These are phyloP conservation scores for Passer domesticus DNA, from an alignment of 2,113 vertebrate species.

Conservation along the genomic window DNA sequence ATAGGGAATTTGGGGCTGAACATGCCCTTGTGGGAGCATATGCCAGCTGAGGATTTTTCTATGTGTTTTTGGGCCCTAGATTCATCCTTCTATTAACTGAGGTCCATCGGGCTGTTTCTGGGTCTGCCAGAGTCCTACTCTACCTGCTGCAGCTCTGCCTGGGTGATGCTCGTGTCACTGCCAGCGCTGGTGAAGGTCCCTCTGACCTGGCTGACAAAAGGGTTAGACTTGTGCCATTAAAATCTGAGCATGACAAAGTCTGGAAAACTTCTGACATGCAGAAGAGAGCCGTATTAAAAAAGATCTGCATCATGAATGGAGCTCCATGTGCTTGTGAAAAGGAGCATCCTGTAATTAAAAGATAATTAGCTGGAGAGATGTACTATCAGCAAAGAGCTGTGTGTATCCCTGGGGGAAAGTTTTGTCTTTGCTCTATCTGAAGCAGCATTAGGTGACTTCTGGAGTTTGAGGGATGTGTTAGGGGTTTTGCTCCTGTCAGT, in stretches of 20 bases:
- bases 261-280: background rate
- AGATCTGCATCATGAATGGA: background rate
- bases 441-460: background rate
- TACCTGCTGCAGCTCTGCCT: background rate
- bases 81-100: background rate
- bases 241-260: background rate
- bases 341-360: background rate
- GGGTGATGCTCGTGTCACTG: fast-evolving
- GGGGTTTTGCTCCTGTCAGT: background rate
- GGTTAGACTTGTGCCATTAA: background rate
- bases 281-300: background rate
- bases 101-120: background rate
- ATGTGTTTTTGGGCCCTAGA: background rate
- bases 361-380: background rate
- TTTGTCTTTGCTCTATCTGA: background rate
- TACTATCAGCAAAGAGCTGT: background rate
- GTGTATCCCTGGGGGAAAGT: background rate
- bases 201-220: background rate
- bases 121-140: background rate
- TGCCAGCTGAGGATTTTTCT: background rate
- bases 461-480: background rate
- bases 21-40: background rate
- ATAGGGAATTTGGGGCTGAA: background rate
- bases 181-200: fast-evolving
- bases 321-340: background rate